phyloP scores from a whole-genome alignment of 2,888 invertebrate species.

The Drosophila acutilabella region DNA sequence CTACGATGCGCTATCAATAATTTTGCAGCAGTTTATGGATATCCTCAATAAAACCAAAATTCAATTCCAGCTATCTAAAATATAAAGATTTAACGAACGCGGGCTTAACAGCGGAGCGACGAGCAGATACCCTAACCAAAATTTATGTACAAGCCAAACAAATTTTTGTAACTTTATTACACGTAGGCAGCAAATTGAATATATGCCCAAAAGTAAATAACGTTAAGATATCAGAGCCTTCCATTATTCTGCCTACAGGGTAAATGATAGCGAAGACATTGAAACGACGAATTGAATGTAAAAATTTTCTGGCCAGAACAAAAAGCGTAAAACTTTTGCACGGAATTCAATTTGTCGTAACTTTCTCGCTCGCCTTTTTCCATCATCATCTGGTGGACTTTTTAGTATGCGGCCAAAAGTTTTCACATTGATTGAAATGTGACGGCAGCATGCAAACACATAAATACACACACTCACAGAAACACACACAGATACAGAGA shows the following conservation, averaged over 20 bases:
- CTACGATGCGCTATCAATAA: constrained; percentile 65
- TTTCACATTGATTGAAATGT: constrained; percentile 75
- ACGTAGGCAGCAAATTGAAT: neutral
- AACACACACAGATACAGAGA: no score
- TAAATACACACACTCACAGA: neutral
- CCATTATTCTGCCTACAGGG: constrained; percentile 18
- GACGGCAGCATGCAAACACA: constrained; percentile 34
- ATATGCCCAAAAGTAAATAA: no score
- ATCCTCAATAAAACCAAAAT: constrained; percentile 47
- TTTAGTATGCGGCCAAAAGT: constrained; percentile 73
- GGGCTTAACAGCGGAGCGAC: neutral
- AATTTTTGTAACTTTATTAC: no score
- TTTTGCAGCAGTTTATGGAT: constrained; percentile 54
- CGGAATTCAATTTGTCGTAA: constrained; percentile 74
- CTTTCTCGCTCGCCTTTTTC: constrained; percentile 55
- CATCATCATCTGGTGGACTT: constrained; percentile 68
- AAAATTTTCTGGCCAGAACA: constrained; percentile 27
- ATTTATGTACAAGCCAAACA: neutral
- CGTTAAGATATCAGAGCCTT: neutral
- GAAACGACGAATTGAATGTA: constrained; percentile 12
- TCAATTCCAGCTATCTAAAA: constrained; percentile 39
- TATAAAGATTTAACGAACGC: constrained; percentile 20
- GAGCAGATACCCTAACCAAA: neutral
- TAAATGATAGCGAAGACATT: constrained; percentile 7
- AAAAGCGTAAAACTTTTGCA: constrained; percentile 51